A percentile compares a stretch with the other conserved stretches of the same genome.
These are phyloP conservation scores for Muscicapa striata DNA, from an alignment of 2,797 vertebrate genomes.

Conservation along the genomic window DNA sequence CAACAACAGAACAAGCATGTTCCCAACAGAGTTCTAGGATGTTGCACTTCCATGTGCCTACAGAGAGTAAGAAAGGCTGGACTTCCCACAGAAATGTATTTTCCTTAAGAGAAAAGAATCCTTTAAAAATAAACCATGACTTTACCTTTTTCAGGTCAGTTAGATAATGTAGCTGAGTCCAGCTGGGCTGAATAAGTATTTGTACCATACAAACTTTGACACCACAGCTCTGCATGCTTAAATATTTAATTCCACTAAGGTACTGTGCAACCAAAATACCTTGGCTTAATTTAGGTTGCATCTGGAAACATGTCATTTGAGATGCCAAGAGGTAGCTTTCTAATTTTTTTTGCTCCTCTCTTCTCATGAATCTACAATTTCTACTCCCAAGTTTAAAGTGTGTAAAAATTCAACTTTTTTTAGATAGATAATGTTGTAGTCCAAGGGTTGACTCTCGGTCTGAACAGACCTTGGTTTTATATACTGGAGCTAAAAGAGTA, in stretches of 20 bases:
- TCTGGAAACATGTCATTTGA: conserved; percentile 20
- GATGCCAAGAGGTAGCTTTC: conserved; percentile 1
- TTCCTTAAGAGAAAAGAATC: neutral
- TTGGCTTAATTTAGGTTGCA: conserved; percentile 19
- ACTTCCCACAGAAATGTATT: neutral
- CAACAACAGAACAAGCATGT: neutral
- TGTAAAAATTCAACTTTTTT: neutral
- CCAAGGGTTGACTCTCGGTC: neutral
- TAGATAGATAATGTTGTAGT: neutral
- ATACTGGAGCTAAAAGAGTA: conserved; percentile 24
- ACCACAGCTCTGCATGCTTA: neutral
- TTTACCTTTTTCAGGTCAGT: conserved; percentile 19
- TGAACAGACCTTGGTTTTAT: neutral
- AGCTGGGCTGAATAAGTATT: conserved; percentile 18
- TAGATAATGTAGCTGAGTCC: neutral
- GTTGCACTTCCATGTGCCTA: neutral
- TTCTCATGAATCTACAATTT: neutral
- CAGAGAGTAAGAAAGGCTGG: neutral
- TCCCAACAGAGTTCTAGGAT: neutral
- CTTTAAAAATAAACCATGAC: neutral
- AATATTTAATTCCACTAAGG: conserved; percentile 26
- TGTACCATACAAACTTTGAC: neutral
- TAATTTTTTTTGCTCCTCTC: neutral
- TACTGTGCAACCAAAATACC: neutral
- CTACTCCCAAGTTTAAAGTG: neutral